Base-by-base conservation (phyloP, 2,797 vertebrate genomes). In the Leptodactylus fallax region DNA sequence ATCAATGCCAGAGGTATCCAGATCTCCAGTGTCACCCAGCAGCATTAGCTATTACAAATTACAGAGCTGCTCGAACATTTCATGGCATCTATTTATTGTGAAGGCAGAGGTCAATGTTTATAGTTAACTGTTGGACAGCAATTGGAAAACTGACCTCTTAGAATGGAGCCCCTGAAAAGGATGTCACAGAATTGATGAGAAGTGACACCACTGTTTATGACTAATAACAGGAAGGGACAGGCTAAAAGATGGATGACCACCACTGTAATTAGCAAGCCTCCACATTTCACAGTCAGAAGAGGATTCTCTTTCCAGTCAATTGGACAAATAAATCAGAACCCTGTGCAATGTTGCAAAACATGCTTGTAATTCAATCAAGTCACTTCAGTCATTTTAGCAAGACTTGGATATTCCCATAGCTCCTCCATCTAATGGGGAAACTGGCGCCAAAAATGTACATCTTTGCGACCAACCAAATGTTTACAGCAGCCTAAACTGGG, bases 141-240 rank as follows among this genome's bases (percentile, higher is more conserved):
- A 85, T 88, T 85, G 87, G 82, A 76, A 53, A 86, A 89, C 77
- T 89, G 88, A 89, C 88, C 88, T 86, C 84, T 72, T 60, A 49
- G 72, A 69, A 71, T 82, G 14, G 51, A 60, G 71, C 77, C 67
- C 87, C 69, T 55, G 67, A 36, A 85, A 89, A 84, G 84, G 69
- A 86, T 86, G 88, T 82, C 88, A 86, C 53, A 51, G 79, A 61
- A 89, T 86, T 86, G 83, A 89, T 86, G 84, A 89, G 84, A 85
- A 89, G 79, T 89, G 84, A 85, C 88, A 89, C 58, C 79, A 23
- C 79, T 89, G 84, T 81, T 82, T 89, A 86, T 89, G 88, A 86
- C 84, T 89, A 86, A 86, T 86, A 89, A 85, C 84, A 89, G 88
- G 84, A 86, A 85, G 69, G 84, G 79, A 89, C 88, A 86, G 88